These are phyloP conservation scores for Perca flavescens DNA, from an alignment of 2,113 vertebrate genomes.

Conservation along the genomic window DNA sequence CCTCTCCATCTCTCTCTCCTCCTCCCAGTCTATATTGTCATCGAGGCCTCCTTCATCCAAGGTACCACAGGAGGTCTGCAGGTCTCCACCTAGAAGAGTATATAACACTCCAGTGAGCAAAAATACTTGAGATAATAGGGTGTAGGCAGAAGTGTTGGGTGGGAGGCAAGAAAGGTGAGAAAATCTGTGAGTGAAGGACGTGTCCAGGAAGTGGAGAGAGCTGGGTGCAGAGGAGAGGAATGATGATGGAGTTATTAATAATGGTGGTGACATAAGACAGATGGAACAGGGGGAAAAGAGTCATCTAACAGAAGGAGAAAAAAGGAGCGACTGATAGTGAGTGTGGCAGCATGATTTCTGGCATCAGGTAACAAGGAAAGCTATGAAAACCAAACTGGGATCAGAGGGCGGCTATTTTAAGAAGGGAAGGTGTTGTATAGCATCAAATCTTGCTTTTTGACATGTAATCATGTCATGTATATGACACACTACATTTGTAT, in stretches of 20 bases:
- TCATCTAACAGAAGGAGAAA: conserved; percentile 47
- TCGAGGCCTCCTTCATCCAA: conserved; percentile 88
- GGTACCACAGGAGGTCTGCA: conserved; percentile 89
- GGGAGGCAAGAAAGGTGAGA: conserved; percentile 32
- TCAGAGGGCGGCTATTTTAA: not conserved
- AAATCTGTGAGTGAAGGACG: not conserved
- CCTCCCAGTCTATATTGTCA: conserved; percentile 92
- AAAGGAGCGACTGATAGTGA: conserved; percentile 41
- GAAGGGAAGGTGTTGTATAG: not conserved
- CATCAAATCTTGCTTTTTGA: not conserved
- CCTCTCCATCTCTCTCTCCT: conserved; percentile 93
- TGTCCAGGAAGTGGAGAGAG: conserved; percentile 19
- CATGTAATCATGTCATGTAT: not conserved
- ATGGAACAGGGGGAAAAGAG: conserved; percentile 49
- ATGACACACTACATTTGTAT: not conserved
- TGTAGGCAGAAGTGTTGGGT: conserved; percentile 12
- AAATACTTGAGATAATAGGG: conserved; percentile 17
- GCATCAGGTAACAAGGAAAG: conserved; percentile 29
- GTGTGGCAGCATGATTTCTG: conserved; percentile 23
- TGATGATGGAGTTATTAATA: conserved; percentile 37
- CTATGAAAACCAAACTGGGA: not conserved
- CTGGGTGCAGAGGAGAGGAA: conserved; percentile 16
- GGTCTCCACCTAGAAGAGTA: conserved; percentile 88
- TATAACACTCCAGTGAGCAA: conserved; percentile 9
- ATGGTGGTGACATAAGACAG: conserved; percentile 43